A percentile compares a stretch with the other conserved stretches of the same genome.
These are phyloP conservation scores for Anabacerthia variegaticeps DNA, from an alignment of 2,797 vertebrate species.

Conservation along the genomic window DNA sequence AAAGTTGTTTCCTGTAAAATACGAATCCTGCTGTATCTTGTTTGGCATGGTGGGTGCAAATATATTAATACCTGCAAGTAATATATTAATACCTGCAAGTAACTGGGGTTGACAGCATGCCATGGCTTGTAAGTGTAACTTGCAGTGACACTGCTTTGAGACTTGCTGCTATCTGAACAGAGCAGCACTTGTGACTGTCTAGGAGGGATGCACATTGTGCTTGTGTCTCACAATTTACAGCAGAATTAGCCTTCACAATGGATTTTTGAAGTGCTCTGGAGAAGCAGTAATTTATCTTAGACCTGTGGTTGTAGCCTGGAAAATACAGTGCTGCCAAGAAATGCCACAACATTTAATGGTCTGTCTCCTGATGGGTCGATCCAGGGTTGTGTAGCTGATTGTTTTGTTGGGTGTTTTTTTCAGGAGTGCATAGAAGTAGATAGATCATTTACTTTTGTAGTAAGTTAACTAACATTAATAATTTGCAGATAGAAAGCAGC, in stretches of 20 bases:
- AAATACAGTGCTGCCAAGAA: background rate
- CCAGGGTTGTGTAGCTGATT: background rate
- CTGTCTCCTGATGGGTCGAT: background rate
- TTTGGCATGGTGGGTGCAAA: background rate
- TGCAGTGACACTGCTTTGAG: background rate
- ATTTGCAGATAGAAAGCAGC: background rate
- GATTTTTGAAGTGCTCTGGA: background rate
- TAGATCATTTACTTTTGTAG: background rate
- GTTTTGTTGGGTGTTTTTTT: rapidly evolving
- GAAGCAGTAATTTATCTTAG: background rate
- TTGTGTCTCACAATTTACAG: background rate
- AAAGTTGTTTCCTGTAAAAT: background rate
- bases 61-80: background rate
- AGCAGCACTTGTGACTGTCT: background rate
- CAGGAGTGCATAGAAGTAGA: background rate
- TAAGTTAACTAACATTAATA: background rate
- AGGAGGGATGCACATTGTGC: background rate
- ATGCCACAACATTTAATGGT: background rate
- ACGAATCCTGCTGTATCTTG: background rate
- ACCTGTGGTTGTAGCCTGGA: background rate
- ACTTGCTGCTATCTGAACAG: background rate
- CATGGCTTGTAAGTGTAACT: background rate
- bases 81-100: background rate
- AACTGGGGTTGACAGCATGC: rapidly evolving
- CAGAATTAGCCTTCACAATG: background rate